A percentile compares a stretch with the other conserved stretches of the same genome.
Conservation (phyloP, 2,113 vertebrate genomes). For the Spilogale gracilis region DNA sequence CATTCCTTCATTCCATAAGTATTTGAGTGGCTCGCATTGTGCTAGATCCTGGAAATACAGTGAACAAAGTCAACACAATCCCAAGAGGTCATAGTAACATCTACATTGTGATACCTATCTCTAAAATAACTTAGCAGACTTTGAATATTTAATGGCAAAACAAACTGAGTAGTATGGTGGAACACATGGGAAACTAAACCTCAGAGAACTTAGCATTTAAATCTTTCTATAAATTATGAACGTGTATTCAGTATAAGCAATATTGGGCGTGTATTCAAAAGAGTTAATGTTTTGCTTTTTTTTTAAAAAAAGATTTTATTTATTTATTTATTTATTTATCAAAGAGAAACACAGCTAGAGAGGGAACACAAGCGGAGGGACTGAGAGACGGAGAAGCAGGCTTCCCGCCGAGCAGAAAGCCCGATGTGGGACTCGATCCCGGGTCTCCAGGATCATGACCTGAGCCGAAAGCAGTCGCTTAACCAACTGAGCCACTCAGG, state of each 20-base stretch:
- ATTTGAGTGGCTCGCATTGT: not conserved
- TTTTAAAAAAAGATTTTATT: no score
- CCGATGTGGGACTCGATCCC: no score
- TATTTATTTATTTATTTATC: no score
- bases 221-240: not conserved
- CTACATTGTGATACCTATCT: not conserved
- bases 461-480: no score
- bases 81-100: not conserved
- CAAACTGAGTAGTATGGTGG: not conserved
- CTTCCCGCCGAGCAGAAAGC: no score
- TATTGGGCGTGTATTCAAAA: not conserved
- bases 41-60: not conserved
- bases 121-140: constrained; percentile 19
- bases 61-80: not conserved
- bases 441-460: no score
- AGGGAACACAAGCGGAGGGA: no score
- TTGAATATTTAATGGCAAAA: constrained; percentile 22
- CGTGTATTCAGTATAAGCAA: not conserved
- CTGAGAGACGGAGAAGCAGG: no score
- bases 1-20: not conserved
- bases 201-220: not conserved
- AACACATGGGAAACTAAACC: not conserved
- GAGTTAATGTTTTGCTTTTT: not conserved
- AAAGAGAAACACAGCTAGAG: no score
- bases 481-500: no score